Evolutionary conservation across 2,797 vertebrate genomes (phyloP), one percentile per base, ranked within the genome.

Genomic region (Cirrhinus molitorella): DNA sequence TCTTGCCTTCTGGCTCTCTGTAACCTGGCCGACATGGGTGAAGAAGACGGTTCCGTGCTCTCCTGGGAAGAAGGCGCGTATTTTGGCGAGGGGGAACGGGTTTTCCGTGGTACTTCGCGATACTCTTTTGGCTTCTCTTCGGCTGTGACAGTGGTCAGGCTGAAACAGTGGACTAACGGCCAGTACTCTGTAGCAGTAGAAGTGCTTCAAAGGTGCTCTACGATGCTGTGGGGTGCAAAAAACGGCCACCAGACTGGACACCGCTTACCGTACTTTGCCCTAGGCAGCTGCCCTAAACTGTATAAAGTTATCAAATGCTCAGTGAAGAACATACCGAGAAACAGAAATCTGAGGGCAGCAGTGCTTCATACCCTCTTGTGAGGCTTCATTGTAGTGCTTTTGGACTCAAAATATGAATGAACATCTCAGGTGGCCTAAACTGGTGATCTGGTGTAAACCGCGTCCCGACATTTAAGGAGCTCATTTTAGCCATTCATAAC

Each of bases 1-100:
- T 94, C 91, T 65, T 95, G 94, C 83, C 93, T 98, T 0, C 51
- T 95, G 92, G 96, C 96, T 59, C 92, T 98, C 71, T 96, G 95
- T 85, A 97, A 95, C 84, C 93, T 98, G 73, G 94, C 96, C 9
- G 94, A 95, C 51, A 93, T 95, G 90, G 91, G 85, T 0, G 90
- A 95, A 86, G 88, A 92, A 1, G 94, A 94, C 47, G 92, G 93
- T 84, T 91, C 89, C 0, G 89, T 89, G n/a, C 72, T 92, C 61
- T 73, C 90, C 19, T 95, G 95, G 94, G 92, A 94, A 85, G 85
- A 89, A 68, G 92, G 86, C 0, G 79, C 37, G 0, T 79, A 91
- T 0, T 78, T 92, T 40, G 85, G 88, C 19, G 89, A 91, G 0
- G 91, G 88, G 21, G 93, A 95, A 87, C 88, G 71, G 0, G 88